These are phyloP conservation scores for Stegastes partitus DNA, from an alignment of 2,113 vertebrate genomes.

Conservation along the genomic window DNA sequence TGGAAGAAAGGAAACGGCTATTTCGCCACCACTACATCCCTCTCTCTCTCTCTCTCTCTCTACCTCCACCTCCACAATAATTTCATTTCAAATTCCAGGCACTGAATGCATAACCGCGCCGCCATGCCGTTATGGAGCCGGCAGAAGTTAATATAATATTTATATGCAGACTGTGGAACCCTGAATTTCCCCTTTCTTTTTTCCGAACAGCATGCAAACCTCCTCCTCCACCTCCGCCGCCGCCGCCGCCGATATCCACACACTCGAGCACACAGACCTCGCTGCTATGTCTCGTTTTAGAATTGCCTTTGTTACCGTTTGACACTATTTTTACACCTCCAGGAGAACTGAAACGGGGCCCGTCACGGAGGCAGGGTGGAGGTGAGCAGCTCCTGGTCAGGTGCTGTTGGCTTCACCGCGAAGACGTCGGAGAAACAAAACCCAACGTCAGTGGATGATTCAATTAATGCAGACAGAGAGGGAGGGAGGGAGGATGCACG, in stretches of 20 bases:
- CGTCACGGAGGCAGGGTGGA: constrained; percentile 29
- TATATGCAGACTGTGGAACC: constrained; percentile 78
- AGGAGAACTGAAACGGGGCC: constrained; percentile 49
- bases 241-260: not conserved
- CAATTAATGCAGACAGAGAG: constrained; percentile 56
- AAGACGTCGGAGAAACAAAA: no score
- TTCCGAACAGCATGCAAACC: constrained; percentile 41
- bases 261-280: constrained; percentile 14
- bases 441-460: constrained; percentile 30
- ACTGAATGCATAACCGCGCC: constrained; percentile 78
- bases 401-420: constrained; percentile 56
- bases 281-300: constrained; percentile 52
- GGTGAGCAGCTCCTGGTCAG: constrained; percentile 40
- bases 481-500: constrained; percentile 6
- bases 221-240: no score
- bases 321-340: constrained; percentile 71
- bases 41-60: constrained; percentile 18
- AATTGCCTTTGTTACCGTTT: constrained; percentile 76
- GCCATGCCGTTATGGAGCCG: constrained; percentile 74
- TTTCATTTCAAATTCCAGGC: constrained; percentile 85
- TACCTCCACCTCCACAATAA: constrained; percentile 72
- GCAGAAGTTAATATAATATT: constrained; percentile 86
- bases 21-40: constrained; percentile 56
- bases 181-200: constrained; percentile 69
- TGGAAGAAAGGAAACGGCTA: constrained; percentile 82